A percentile compares a stretch with the other conserved stretches of the same genome.
Evolutionary conservation across 2,888 invertebrate genomes (phyloP).

Genomic region (Apotomis turbidana): DNA sequence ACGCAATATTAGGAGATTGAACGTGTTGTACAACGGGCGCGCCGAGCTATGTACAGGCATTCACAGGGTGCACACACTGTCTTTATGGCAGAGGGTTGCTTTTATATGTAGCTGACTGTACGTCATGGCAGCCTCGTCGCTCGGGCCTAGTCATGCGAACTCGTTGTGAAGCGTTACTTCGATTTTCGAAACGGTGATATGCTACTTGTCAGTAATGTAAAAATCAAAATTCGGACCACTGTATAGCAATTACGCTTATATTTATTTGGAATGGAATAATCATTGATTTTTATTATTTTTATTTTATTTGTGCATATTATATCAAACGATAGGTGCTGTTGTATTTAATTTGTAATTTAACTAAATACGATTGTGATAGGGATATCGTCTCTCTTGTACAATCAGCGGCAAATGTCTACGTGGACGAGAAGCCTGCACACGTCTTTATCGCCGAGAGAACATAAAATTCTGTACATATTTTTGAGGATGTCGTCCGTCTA

Average conservation of each 20-base stretch:
- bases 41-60: too few relatives aligned
- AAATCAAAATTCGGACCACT: slow-evolving; percentile 68
- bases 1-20: too few relatives aligned
- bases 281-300: slow-evolving; percentile 69
- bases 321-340: slow-evolving; percentile 80
- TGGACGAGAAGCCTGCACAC: too few relatives aligned
- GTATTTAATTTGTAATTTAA: slow-evolving; percentile 77
- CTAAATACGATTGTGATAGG: slow-evolving; percentile 74
- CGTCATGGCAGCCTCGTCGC: too few relatives aligned
- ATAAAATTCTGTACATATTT: not conserved
- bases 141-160: slow-evolving; percentile 35
- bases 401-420: not conserved
- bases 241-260: slow-evolving; percentile 73
- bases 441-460: too few relatives aligned
- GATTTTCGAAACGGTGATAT: slow-evolving; percentile 17
- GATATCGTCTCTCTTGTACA: slow-evolving; percentile 70
- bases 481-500: not conserved
- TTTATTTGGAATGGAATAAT: slow-evolving; percentile 65
- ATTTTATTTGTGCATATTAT: slow-evolving; percentile 65
- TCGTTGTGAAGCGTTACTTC: slow-evolving; percentile 75
- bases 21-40: too few relatives aligned
- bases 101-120: too few relatives aligned
- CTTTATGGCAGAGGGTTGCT: too few relatives aligned
- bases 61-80: too few relatives aligned
- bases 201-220: slow-evolving; percentile 46